Evolutionary conservation across 2,113 vertebrate genomes (phyloP), one percentile per base, ranked within the genome.

Genomic region (Rhea americana): DNA sequence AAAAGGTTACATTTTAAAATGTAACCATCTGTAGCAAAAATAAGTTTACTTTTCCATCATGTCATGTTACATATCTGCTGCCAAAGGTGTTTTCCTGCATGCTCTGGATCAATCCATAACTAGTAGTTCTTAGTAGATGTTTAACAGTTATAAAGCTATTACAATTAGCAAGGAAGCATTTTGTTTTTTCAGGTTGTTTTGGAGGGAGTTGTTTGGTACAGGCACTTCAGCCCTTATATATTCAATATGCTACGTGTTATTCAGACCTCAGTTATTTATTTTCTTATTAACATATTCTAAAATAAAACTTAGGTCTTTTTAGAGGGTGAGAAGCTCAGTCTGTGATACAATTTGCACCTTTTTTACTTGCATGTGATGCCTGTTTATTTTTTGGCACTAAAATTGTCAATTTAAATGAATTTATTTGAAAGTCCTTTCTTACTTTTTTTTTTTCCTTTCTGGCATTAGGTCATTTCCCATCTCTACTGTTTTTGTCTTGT

Each of bases 1-100:
- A 91, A 87, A 93, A 95, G 80, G 83, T 94, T 86, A 83, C 45
- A 48, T 94, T 96, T 96, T 82, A 85, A 84, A 96, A 71, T 85
- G 89, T 55, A 68, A 84, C 90, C 85, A 91, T 92, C 91, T 85
- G 70, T 72, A 93, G 70, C 74, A 86, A 93, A 94, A 92, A 25
- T 39, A 92, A 91, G 75, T 81, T 51, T 80, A 13, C 63, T 93
- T 85, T 88, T 94, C 82, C 37, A 47, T 73, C 1, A 1, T 25
- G 37, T 74, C 53, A 63, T 84, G 59, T 91, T 87, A 43, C n/a
- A 30, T 35, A 76, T 73, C 58, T 90, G 56, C 73, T 94, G 66
- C 88, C 43, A 61, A 59, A 65, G 72, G 48, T 68, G 22, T 75
- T 88, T 88, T 93, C 71, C 1, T 1, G 63, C 1, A n/a, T 80